Evolutionary conservation across 2,888 invertebrate genomes (phyloP), one percentile per base, ranked within the genome.

Genomic region (Platycnemis pennipes): DNA sequence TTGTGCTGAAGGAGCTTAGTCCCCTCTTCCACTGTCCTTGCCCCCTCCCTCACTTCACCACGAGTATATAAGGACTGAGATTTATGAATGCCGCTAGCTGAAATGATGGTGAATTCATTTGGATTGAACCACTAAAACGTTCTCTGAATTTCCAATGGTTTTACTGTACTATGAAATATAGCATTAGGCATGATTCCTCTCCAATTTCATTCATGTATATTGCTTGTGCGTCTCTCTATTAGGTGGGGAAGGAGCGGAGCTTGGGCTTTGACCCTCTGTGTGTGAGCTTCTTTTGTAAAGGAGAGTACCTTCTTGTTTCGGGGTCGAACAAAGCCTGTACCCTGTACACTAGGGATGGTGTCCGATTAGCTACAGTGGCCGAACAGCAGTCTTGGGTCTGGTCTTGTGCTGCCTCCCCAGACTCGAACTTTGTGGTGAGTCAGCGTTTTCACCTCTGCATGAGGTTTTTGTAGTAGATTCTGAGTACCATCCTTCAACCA

Each of bases 351-450:
- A 97, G 98, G 95, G 99, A 99, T 95, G 99, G 99, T 0, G 98
- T 98, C 94, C 98, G 98, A 94, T 96, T 99, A 86, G 98, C 98
- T 1, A 97, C 97, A 26, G 97, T 99, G 91, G 98, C 98, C 0
- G 98, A 98, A 95, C 97, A 97, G 95, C 98, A 98, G 95, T 98
- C 98, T 0, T 99, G 99, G 99, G 97, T 99, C 77, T 99, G 99
- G 99, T 97, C 98, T 95, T 98, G 98, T 95, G 98, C 98, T n/a
- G 97, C 98, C 85, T 98, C 98, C 96, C 98, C 98, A 0, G 97
- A 97, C 96, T 98, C 98, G 16, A 98, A 98, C 95, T 98, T 97
- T 96, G 97, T 98, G 96, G 98, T 98, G 96, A 96, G 97, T 97
- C 63, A 56, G 49, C 11, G 2, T 3, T 56, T 94, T n/a, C n/a